Conservation (phyloP, 2,797 vertebrate genomes). For the Natrix natrix region DNA sequence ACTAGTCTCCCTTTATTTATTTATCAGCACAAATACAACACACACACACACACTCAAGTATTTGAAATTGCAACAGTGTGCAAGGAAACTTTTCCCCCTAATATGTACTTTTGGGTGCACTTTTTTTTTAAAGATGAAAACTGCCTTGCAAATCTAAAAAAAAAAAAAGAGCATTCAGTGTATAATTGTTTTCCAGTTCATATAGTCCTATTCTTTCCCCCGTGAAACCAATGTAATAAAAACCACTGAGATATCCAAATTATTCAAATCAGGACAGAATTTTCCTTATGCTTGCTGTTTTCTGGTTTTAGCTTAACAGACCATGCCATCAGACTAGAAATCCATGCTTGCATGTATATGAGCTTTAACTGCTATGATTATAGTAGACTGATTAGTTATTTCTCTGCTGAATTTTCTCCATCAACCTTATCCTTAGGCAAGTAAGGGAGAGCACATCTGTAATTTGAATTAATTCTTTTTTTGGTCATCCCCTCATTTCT, state of each 20-base stretch:
- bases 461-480: background rate
- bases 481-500: background rate
- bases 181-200: background rate
- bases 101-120: background rate
- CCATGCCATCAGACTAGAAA: background rate
- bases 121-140: background rate
- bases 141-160: background rate
- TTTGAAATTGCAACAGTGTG: background rate
- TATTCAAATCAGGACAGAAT: background rate
- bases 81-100: background rate
- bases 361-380: background rate
- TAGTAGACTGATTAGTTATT: background rate
- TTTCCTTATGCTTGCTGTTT: background rate
- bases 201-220: background rate
- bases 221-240: background rate
- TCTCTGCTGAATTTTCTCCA: conserved; percentile 5
- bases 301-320: background rate
- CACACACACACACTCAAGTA: background rate
- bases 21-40: no score
- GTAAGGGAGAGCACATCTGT: background rate
- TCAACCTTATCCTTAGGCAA: background rate
- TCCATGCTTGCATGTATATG: background rate
- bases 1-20: no score
- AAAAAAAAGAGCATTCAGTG: background rate
- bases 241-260: background rate